Conservation (phyloP, 2,113 vertebrate genomes). For the Aspiorhynchus laticeps region DNA sequence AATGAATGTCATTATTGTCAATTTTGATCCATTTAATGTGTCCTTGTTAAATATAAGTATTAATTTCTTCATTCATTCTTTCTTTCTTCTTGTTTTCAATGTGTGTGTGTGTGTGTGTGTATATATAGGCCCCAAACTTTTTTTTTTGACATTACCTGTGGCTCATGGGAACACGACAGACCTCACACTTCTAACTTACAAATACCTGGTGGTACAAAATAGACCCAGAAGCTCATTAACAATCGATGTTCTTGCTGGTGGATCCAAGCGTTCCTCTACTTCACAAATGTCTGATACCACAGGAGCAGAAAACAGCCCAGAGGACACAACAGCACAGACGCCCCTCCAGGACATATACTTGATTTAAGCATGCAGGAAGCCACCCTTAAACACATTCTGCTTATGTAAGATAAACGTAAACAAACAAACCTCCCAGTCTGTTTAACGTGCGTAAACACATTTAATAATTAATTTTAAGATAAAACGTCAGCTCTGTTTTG, state of each 20-base stretch:
- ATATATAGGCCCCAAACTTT: background rate
- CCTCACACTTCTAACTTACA: background rate
- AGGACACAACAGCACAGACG: background rate
- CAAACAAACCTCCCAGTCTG: background rate
- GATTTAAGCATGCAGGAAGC: conserved; percentile 2
- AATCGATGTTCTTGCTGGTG: background rate
- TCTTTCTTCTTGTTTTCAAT: no score
- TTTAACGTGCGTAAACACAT: background rate
- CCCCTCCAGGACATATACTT: background rate
- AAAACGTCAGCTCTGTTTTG: background rate
- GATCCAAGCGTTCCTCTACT: background rate
- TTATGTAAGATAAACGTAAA: background rate
- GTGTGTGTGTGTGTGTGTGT: no score
- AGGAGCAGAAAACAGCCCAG: background rate
- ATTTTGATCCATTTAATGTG: no score
- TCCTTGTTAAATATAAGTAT: no score
- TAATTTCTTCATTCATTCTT: no score
- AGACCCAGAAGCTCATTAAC: background rate
- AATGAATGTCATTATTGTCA: no score
- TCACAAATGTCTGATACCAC: background rate
- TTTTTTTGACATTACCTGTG: background rate
- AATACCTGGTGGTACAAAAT: background rate
- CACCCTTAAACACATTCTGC: background rate
- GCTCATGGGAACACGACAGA: background rate
- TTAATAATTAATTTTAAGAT: background rate